Conservation (phyloP, 2,113 vertebrate genomes). For the Himantopus leucocephalus region DNA sequence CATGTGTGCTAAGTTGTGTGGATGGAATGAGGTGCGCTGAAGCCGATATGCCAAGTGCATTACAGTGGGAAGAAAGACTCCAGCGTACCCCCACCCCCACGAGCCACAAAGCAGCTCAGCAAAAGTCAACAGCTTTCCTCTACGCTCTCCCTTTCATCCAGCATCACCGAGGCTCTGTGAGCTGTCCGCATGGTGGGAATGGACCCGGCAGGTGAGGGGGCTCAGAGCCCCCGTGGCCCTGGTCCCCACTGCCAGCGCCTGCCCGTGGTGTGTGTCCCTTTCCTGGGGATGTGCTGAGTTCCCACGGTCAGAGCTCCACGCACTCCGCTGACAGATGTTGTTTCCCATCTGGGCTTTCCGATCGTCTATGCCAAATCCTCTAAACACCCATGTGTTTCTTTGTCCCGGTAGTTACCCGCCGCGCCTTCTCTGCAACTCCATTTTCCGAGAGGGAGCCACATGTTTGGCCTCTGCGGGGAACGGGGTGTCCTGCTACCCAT, state of each 20-base stretch:
- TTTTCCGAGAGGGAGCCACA: conserved; percentile 1
- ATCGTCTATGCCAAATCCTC: background rate
- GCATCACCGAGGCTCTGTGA: background rate
- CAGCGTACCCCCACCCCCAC: background rate
- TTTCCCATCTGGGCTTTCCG: background rate
- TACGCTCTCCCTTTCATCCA: background rate
- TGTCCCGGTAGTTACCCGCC: background rate
- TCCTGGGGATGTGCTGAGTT: background rate
- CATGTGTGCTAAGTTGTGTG: background rate
- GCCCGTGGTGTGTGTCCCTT: rapidly evolving
- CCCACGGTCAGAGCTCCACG: background rate
- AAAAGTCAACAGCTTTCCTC: background rate
- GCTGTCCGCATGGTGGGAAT: rapidly evolving
- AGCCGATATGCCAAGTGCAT: background rate
- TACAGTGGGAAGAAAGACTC: background rate
- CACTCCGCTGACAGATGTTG: background rate
- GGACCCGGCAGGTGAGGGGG: background rate
- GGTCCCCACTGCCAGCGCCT: background rate
- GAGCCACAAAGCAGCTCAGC: background rate
- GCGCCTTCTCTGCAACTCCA: background rate
- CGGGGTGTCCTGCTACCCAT: background rate
- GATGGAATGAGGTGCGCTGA: background rate
- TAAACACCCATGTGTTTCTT: background rate
- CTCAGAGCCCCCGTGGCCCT: background rate
- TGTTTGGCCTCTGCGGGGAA: background rate